Evolutionary conservation across 2,797 vertebrate species (phyloP).

Genomic region (Lagocephalus sceleratus): DNA sequence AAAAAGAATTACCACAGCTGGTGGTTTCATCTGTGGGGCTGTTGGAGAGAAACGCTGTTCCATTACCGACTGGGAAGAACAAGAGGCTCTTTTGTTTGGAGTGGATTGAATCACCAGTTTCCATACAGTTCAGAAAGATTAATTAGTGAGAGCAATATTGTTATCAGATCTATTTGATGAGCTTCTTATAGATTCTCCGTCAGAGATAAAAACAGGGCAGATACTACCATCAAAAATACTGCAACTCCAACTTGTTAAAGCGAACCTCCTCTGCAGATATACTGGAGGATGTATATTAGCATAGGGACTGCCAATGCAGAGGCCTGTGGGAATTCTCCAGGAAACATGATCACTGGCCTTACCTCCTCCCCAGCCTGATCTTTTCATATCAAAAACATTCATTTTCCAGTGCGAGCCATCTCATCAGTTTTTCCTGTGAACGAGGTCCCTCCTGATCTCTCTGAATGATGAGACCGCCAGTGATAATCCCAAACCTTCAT

Average conservation of each 20-base stretch:
- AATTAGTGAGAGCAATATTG: not conserved
- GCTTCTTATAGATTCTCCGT: constrained; percentile 8
- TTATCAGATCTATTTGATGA: constrained; percentile 4
- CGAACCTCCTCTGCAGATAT: not conserved
- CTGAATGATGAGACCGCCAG: constrained; percentile 1
- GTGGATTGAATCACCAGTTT: no score
- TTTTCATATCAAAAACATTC: constrained; percentile 32
- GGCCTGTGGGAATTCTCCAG: constrained; percentile 35
- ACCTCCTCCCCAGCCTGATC: constrained; percentile 35
- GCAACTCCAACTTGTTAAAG: no score
- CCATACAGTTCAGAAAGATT: no score
- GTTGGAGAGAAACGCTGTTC: no score
- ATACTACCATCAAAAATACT: no score
- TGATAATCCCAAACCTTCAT: constrained; percentile 17
- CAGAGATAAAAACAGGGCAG: not conserved
- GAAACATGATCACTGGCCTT: constrained; percentile 37
- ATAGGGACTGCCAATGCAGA: constrained; percentile 24
- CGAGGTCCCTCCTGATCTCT: constrained; percentile 7
- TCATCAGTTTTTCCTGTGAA: constrained; percentile 2
- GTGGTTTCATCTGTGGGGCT: no score
- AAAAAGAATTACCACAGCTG: no score
- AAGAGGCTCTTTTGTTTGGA: no score
- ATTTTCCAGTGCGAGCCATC: constrained; percentile 1
- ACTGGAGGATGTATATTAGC: constrained; percentile 23
- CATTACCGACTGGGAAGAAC: no score